Evolutionary conservation across 2,113 vertebrate genomes (phyloP), one percentile per base, ranked within the genome.

Genomic region (Mus spicilegus): DNA sequence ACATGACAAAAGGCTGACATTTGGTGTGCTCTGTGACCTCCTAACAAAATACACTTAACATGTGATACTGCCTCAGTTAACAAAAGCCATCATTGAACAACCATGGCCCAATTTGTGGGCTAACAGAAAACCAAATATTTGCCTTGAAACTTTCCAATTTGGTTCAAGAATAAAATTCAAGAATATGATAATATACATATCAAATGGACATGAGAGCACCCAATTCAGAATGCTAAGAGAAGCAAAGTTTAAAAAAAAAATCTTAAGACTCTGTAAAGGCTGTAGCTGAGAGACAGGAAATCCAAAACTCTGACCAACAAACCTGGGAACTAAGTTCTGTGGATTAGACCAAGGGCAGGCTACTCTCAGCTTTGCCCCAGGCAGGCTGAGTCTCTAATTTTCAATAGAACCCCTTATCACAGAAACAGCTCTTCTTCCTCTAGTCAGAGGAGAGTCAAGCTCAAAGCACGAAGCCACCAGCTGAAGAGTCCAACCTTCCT

Each of bases 41-140:
- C 94, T 92, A 95, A 90, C 81, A 96, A 96, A 97, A 96, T 51
- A 96, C 3, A 82, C 88, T 95, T 65, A 96, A 91, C 91, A 93
- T 80, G 96, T 84, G 89, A 95, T 61, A 92, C 69, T 96, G 94
- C 86, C 92, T 96, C 94, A 94, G 90, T 95, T 89, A 95, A 93
- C 70, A 19, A 80, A 95, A 89, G 89, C 96, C 65, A n/a, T 94
- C 91, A 96, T 19, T 95, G 91, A 96, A 96, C 89, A 96, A 87
- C 97, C 92, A 95, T 67, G 86, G 95, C 91, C 87, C 97, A 93
- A 90, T 94, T 95, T 97, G 95, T 91, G 97, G 95, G 89, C 77
- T 87, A 95, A 94, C 90, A 96, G 91, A 87, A 97, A 97, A 95
- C 94, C 95, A 96, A 96, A 94, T 97, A 92, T 96, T 97, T 97